These are phyloP conservation scores for Limnephilus rhombicus DNA, from an alignment of 2,888 invertebrate species.

Conservation along the genomic window DNA sequence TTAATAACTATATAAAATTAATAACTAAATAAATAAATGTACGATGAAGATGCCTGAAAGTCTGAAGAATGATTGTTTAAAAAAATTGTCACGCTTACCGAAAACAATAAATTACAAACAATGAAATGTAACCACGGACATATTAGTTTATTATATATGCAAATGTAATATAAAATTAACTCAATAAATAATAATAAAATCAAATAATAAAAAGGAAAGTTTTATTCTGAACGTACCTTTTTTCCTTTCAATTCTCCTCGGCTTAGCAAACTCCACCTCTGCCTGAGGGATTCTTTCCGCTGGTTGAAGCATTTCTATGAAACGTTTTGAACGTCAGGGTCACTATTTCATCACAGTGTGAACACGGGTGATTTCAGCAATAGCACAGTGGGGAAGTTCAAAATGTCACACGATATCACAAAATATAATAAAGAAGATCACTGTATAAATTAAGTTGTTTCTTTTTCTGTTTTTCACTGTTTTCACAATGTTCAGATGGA, in stretches of 20 bases:
- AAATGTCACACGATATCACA: background rate
- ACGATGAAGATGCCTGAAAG: too few relatives aligned
- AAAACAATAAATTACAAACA: too few relatives aligned
- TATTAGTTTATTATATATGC: too few relatives aligned
- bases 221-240: constrained; percentile 55
- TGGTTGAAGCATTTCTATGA: constrained; percentile 59
- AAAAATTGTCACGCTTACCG: too few relatives aligned
- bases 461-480: background rate
- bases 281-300: constrained; percentile 63
- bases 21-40: too few relatives aligned
- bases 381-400: background rate
- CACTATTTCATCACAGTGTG: constrained; percentile 7
- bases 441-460: background rate
- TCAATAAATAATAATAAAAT: too few relatives aligned
- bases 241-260: constrained; percentile 62
- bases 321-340: background rate
- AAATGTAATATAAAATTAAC: too few relatives aligned
- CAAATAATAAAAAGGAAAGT: background rate
- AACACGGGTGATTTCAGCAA: background rate
- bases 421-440: background rate
- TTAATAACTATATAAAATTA: too few relatives aligned
- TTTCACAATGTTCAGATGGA: background rate
- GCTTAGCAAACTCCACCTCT: constrained; percentile 65
- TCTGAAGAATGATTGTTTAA: too few relatives aligned
- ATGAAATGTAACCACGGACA: too few relatives aligned